Percentiles rank a stretch among this genome's conserved stretches.
Conservation (phyloP, 2,113 vertebrate species). For the Salvator merianae region DNA sequence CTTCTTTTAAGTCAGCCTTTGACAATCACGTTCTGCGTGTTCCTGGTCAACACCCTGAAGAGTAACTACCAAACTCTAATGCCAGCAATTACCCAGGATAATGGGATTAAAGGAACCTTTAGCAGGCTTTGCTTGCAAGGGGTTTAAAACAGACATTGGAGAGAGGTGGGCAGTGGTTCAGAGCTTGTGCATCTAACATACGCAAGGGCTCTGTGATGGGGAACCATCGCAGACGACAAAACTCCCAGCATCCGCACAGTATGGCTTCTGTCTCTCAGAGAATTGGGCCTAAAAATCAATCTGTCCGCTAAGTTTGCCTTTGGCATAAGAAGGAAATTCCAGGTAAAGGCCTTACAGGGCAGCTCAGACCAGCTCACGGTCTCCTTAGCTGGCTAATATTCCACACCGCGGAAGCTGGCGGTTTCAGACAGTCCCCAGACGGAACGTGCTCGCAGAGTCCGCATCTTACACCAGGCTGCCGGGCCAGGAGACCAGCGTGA, state of each 20-base stretch:
- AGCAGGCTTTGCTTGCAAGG: background rate
- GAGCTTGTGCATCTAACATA: background rate
- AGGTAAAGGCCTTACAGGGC: background rate
- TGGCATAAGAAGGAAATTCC: background rate
- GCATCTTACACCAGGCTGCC: constrained; percentile 83
- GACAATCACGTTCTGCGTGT: background rate
- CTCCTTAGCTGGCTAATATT: accelerated
- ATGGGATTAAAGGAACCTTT: background rate
- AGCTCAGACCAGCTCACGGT: background rate
- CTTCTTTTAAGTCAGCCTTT: background rate
- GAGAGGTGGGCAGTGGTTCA: background rate
- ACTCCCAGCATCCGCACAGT: background rate
- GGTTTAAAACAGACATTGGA: background rate
- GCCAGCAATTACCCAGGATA: background rate
- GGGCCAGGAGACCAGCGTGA: constrained; percentile 93
- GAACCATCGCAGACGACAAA: background rate
- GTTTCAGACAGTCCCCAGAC: background rate
- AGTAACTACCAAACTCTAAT: background rate
- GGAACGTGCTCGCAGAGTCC: accelerated
- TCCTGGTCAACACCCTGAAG: background rate
- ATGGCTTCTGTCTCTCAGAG: background rate
- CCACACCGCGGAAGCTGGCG: background rate
- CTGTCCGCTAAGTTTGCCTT: background rate
- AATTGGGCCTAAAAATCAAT: background rate
- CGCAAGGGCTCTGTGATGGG: background rate